phyloP scores from a whole-genome alignment of 2,888 invertebrate genomes.

The Thera obeliscata region DNA sequence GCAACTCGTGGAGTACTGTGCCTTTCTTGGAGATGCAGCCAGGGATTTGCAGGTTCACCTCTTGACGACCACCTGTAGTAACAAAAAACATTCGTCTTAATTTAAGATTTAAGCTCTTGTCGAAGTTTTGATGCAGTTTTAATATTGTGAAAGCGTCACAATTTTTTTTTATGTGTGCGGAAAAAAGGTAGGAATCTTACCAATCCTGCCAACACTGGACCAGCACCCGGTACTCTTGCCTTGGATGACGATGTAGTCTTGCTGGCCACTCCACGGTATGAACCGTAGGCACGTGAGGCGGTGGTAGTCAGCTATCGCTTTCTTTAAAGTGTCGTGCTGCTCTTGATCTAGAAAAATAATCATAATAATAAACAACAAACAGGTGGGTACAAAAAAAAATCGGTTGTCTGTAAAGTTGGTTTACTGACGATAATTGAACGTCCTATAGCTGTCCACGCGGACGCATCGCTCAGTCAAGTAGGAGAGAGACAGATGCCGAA shows the following conservation, averaged over 20 bases:
- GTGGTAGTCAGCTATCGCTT: constrained; percentile 90
- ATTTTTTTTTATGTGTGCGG: background rate
- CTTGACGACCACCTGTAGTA: constrained; percentile 80
- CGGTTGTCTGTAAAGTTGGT: too few relatives aligned
- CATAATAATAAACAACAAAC: too few relatives aligned
- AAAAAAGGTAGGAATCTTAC: constrained; percentile 52
- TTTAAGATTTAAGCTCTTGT: too few relatives aligned
- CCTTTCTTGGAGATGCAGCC: constrained; percentile 89
- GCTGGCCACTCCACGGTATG: constrained; percentile 86
- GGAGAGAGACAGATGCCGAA: too few relatives aligned
- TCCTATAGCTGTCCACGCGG: too few relatives aligned
- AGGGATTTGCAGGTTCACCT: constrained; percentile 90
- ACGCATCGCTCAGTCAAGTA: too few relatives aligned
- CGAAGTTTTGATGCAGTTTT: too few relatives aligned
- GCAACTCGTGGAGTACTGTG: constrained; percentile 90
- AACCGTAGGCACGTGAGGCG: constrained; percentile 90
- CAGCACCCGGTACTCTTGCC: constrained; percentile 91
- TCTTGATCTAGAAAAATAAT: constrained; percentile 69
- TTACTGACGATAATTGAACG: too few relatives aligned
- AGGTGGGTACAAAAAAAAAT: too few relatives aligned
- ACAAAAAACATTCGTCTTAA: background rate
- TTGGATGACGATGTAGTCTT: constrained; percentile 88
- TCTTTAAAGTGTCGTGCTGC: constrained; percentile 86
- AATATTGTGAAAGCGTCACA: background rate
- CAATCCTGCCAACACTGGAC: constrained; percentile 91